Evolutionary conservation across 2,113 vertebrate species (phyloP), one percentile per base, ranked within the genome.

Genomic region (Vanacampus margaritifer): DNA sequence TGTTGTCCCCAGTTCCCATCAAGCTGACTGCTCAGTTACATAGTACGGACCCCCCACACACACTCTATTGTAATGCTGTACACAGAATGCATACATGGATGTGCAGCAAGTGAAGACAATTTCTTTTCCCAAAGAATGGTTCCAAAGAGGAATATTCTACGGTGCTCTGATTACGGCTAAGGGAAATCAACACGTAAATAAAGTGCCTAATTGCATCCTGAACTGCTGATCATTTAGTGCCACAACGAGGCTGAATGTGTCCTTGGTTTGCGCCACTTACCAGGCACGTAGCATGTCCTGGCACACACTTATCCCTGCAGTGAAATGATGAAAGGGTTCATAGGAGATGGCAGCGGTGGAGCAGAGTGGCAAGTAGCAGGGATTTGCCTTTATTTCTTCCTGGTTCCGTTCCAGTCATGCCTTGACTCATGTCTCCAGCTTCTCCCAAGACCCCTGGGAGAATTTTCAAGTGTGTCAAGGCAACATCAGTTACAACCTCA

Each of bases 391-490:
- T 71, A 81, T 75, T 62, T 17, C 54, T 19, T 19, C 54, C 62
- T 78, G 71, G 80, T 84, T 87, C 79, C 79, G 82, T 76, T 80
- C 64, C 72, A 73, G 46, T 63, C 61, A 72, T 36, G 46, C 43
- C 68, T 79, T 75, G 66, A 68, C 79, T 83, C 65, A 75, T 81
- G 73, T 81, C 71, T 70, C 48, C 57, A 73, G 73, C 71, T 60
- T 58, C 56, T 58, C 70, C 70, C 21, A 51, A 75, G 68, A 48
- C 58, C 75, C 65, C 8, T 0, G 39, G 73, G 81, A 84, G 72
- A 43, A 76, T 59, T 83, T 83, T 83, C 81, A 81, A 83, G 79
- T 83, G 74, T 85, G 84, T 82, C 82, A 83, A 69, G 81, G 69
- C 74, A 72, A 69, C 67, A 84, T 72, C 84, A 86, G 67, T 66